A percentile compares a stretch with the other conserved stretches of the same genome.
Evolutionary conservation across 2,888 invertebrate species (phyloP).

Genomic region (Drosophila mayaguana): DNA sequence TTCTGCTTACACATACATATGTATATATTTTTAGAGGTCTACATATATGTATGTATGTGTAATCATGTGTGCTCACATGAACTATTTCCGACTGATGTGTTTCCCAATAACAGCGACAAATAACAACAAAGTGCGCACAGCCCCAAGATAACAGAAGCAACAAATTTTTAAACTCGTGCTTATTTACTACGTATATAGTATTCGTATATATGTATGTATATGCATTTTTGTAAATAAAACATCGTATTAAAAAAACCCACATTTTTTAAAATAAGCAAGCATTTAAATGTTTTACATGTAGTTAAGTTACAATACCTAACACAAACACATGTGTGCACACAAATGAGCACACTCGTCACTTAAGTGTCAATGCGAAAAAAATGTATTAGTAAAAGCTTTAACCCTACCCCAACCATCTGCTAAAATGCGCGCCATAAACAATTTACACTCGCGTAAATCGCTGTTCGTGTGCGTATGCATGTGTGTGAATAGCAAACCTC

Average conservation of each 20-base stretch:
- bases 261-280: conserved; percentile 29
- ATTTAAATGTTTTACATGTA: conserved; percentile 26
- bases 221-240: background rate
- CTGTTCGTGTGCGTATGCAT: background rate
- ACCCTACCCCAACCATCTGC: conserved; percentile 66
- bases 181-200: background rate
- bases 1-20: background rate
- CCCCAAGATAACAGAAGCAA: conserved; percentile 45
- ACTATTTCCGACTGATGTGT: conserved; percentile 54
- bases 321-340: background rate
- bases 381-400: conserved; percentile 34
- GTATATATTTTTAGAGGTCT: no score
- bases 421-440: conserved; percentile 74
- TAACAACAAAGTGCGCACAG: conserved; percentile 21
- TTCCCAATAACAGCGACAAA: conserved; percentile 34
- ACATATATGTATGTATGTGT: background rate
- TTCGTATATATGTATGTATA: background rate
- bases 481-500: conserved; percentile 18
- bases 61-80: conserved; percentile 9
- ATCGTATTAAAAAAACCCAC: conserved; percentile 12
- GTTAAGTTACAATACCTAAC: conserved; percentile 21
- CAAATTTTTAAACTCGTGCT: conserved; percentile 9
- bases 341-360: conserved; percentile 19
- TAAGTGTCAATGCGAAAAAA: conserved; percentile 22
- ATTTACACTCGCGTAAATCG: conserved; percentile 40